Evolutionary conservation across 2,797 vertebrate genomes (phyloP).

Genomic region (Chromobotia macracanthus): DNA sequence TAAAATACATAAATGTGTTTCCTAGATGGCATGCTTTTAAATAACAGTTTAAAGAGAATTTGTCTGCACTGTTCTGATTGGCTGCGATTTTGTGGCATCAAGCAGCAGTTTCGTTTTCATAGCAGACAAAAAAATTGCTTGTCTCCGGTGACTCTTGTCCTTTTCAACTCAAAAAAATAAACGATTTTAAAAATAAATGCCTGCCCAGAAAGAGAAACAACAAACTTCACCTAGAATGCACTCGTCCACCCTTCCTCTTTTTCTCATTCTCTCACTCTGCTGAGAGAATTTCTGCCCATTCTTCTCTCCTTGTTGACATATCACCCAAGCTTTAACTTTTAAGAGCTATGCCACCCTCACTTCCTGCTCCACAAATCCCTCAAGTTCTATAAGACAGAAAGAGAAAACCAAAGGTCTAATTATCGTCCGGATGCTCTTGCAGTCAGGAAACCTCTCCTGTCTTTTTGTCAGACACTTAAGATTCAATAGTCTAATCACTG

Average conservation of each 20-base stretch:
- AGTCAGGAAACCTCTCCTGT: slow-evolving; percentile 35
- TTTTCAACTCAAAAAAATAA: neutral
- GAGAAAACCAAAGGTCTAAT: slow-evolving; percentile 35
- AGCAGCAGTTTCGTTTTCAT: neutral
- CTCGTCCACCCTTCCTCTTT: neutral
- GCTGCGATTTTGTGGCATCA: neutral
- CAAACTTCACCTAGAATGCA: neutral
- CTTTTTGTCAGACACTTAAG: slow-evolving; percentile 34
- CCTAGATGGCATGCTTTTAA: neutral
- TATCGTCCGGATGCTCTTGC: slow-evolving; percentile 34
- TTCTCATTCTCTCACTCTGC: slow-evolving; percentile 10
- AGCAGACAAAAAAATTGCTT: neutral
- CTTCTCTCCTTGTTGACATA: neutral
- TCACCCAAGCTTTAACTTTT: slow-evolving; percentile 13
- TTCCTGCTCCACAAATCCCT: slow-evolving; percentile 28
- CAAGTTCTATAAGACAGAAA: slow-evolving; percentile 16
- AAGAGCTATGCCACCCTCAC: neutral
- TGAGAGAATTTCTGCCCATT: neutral
- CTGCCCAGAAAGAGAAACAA: neutral
- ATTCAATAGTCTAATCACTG: slow-evolving; percentile 46
- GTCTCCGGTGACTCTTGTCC: slow-evolving; percentile 9
- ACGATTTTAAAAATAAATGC: neutral
- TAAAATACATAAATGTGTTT: neutral
- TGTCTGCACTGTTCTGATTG: neutral
- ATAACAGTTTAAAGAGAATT: neutral